Percentiles rank a stretch among this genome's conserved stretches.
phyloP scores from a whole-genome alignment of 1,140 invertebrate species.

The Plodia interpunctella region DNA sequence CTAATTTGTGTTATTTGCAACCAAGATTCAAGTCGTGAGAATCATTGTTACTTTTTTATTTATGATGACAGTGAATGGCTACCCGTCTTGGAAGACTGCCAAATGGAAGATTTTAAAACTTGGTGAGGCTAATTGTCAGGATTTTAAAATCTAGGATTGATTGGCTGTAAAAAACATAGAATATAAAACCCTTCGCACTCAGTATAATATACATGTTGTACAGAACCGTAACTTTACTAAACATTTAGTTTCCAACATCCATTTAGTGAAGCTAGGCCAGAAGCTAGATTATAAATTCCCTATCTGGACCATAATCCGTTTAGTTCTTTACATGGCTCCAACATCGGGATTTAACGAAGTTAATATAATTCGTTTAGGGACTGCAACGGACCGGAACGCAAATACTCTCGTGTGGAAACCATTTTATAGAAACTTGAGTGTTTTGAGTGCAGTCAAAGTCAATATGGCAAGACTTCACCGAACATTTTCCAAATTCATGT shows the following conservation, averaged over 20 bases:
- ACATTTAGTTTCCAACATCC: neutral
- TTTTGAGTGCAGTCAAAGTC: neutral
- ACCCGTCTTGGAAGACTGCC: no score
- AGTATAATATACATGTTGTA: no score
- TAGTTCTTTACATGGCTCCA: constrained; percentile 3
- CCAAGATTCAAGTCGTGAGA: constrained; percentile 9
- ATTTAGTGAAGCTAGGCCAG: neutral
- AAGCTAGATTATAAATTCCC: constrained; percentile 4
- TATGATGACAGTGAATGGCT: neutral
- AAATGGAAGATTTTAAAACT: no score
- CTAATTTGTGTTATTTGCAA: constrained; percentile 20
- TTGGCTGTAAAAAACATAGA: no score
- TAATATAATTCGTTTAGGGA: constrained; percentile 2
- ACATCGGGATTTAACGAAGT: constrained; percentile 5
- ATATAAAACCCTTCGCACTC: no score
- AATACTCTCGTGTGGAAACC: neutral
- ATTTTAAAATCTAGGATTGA: no score
- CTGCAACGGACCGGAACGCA: neutral
- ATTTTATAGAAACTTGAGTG: neutral
- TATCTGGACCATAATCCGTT: neutral
- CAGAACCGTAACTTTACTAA: no score
- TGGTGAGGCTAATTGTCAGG: no score
- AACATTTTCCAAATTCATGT: no score
- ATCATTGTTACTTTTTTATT: neutral
- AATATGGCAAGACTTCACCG: no score